A percentile compares a stretch with the other conserved stretches of the same genome.
These are phyloP conservation scores for Isotomurus palustris DNA, from an alignment of 2,888 invertebrate species.

Conservation along the genomic window DNA sequence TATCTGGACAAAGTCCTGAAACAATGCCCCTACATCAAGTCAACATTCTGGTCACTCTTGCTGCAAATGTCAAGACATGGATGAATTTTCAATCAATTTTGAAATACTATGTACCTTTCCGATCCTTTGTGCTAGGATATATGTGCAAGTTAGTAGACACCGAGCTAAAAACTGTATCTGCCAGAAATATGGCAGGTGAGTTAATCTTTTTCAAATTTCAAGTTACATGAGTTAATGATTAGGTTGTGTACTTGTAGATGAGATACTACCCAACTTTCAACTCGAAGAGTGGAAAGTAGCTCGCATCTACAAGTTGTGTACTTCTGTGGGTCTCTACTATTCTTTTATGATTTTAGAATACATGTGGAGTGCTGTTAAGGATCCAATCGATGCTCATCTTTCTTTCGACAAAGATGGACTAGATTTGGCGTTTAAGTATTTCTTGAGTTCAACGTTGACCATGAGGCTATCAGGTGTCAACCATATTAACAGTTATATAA, in stretches of 20 bases:
- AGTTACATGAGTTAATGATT: no score
- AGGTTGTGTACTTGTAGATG: no score
- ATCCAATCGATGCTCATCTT: conserved; percentile 77
- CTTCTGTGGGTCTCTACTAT: conserved; percentile 8
- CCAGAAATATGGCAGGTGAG: conserved; percentile 82
- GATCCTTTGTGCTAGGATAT: conserved; percentile 80
- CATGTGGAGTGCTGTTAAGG: conserved; percentile 93
- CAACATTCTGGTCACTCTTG: conserved; percentile 84
- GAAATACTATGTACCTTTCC: conserved; percentile 79
- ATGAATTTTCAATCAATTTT: conserved; percentile 85
- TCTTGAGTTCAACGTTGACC: conserved; percentile 87
- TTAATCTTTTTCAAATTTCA: no score
- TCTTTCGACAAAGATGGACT: conserved; percentile 86
- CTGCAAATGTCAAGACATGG: conserved; percentile 90
- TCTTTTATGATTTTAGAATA: conserved; percentile 61
- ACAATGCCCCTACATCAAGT: conserved; percentile 80
- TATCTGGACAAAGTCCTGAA: conserved; percentile 68
- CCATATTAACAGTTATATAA: conserved; percentile 91
- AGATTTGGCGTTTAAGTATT: conserved; percentile 91
- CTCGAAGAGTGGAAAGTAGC: no score
- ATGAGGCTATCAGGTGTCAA: conserved; percentile 90
- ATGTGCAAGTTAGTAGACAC: conserved; percentile 92
- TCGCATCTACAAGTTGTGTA: no score
- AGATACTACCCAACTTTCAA: no score
- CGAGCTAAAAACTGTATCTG: conserved; percentile 79